These are phyloP conservation scores for Blastobasis adustella DNA, from an alignment of 2,888 invertebrate species.

Conservation along the genomic window DNA sequence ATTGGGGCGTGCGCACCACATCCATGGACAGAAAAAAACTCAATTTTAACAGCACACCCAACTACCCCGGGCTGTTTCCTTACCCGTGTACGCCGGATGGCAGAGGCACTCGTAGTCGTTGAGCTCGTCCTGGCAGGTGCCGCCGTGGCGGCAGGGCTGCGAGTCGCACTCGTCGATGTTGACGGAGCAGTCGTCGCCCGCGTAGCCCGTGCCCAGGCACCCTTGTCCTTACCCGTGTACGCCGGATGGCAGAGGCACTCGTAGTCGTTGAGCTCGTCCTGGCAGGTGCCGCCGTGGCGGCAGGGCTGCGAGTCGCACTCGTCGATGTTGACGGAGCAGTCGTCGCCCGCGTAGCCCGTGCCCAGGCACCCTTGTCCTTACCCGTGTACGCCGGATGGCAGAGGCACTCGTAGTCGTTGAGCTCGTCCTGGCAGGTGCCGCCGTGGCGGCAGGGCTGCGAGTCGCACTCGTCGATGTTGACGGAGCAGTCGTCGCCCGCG, in stretches of 20 bases:
- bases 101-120: slow-evolving; percentile 88
- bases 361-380: slow-evolving; percentile 14
- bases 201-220: neutral
- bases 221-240: slow-evolving; percentile 72
- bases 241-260: slow-evolving; percentile 83
- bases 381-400: slow-evolving; percentile 84
- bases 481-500: slow-evolving; percentile 84
- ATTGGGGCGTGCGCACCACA: too few relatives aligned
- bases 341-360: slow-evolving; percentile 73
- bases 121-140: slow-evolving; percentile 84
- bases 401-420: slow-evolving; percentile 86
- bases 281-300: slow-evolving; percentile 84
- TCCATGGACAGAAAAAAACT: too few relatives aligned
- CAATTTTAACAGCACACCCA: too few relatives aligned
- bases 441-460: slow-evolving; percentile 86
- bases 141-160: slow-evolving; percentile 86
- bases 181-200: slow-evolving; percentile 81
- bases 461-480: slow-evolving; percentile 89
- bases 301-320: slow-evolving; percentile 88
- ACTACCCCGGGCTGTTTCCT: too few relatives aligned
- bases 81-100: slow-evolving; percentile 81
- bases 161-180: slow-evolving; percentile 90
- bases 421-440: slow-evolving; percentile 84
- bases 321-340: slow-evolving; percentile 88
- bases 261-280: slow-evolving; percentile 88